Evolutionary conservation across 2,888 invertebrate species (phyloP).

Genomic region (Acanthosoma haemorrhoidale): DNA sequence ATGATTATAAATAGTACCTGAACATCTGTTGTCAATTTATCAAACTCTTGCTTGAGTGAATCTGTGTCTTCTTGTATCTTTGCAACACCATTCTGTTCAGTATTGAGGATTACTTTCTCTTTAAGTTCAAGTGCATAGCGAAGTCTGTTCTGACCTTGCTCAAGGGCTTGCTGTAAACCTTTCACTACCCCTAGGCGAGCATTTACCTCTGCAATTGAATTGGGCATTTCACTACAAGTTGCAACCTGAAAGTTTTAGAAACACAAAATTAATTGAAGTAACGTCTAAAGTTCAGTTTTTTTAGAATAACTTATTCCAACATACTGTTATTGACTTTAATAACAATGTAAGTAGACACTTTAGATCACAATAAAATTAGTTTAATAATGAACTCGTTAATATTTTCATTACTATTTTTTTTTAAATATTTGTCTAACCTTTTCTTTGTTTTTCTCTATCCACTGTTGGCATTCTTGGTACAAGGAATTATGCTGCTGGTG

Average conservation of each 20-base stretch:
- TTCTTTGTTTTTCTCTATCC: conserved; percentile 84
- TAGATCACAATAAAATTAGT: too few relatives aligned
- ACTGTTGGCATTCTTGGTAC: conserved; percentile 89
- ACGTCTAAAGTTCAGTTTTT: background rate
- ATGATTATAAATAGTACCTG: conserved; percentile 49
- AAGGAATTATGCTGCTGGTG: conserved; percentile 89
- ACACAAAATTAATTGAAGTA: background rate
- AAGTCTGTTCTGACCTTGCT: conserved; percentile 84
- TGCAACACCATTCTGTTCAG: conserved; percentile 78
- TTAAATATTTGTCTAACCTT: conserved; percentile 56
- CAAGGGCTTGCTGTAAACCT: conserved; percentile 80
- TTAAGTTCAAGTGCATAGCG: conserved; percentile 82
- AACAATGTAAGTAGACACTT: too few relatives aligned
- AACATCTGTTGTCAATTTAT: conserved; percentile 74
- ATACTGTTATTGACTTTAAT: too few relatives aligned
- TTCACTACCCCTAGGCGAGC: conserved; percentile 80
- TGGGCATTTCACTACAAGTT: conserved; percentile 74
- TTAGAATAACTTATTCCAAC: too few relatives aligned
- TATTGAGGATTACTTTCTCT: conserved; percentile 89
- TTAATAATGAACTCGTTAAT: too few relatives aligned
- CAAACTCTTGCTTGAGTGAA: conserved; percentile 80
- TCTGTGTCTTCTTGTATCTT: conserved; percentile 91
- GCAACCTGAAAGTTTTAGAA: conserved; percentile 46
- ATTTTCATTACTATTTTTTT: background rate
- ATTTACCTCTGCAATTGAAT: conserved; percentile 76